Percentiles rank a stretch among this genome's conserved stretches.
phyloP scores from a whole-genome alignment of 2,888 invertebrate species.

The Merodon equestris region DNA sequence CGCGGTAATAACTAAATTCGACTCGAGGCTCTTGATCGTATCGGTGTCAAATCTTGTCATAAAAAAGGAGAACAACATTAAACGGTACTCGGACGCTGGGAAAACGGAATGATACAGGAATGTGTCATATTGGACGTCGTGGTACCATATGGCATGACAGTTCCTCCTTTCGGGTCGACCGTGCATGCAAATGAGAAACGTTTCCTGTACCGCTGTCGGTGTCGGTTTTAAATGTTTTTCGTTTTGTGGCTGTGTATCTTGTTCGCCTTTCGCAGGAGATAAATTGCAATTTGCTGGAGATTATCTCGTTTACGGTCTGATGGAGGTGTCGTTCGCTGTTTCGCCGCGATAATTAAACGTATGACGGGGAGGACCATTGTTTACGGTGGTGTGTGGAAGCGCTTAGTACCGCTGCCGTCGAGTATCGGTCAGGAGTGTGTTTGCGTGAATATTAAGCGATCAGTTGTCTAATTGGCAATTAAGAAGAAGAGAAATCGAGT shows the following conservation, averaged over 20 bases:
- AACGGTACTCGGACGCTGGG: too few species aligned
- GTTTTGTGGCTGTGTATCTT: slow-evolving; percentile 50
- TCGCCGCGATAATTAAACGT: slow-evolving; percentile 43
- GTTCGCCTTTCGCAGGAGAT: slow-evolving; percentile 55
- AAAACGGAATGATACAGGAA: neutral
- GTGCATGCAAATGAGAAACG: slow-evolving; percentile 57
- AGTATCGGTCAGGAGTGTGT: slow-evolving; percentile 5
- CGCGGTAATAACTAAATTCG: slow-evolving; percentile 44
- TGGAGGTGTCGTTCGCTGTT: slow-evolving; percentile 56
- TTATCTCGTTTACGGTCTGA: slow-evolving; percentile 61
- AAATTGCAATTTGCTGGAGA: slow-evolving; percentile 67
- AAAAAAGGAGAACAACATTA: too few species aligned
- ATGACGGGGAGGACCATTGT: slow-evolving; percentile 19
- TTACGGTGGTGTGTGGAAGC: slow-evolving; percentile 18
- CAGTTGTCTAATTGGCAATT: slow-evolving; percentile 32
- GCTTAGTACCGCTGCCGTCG: slow-evolving; percentile 8
- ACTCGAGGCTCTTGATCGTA: slow-evolving; percentile 45
- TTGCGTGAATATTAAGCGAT: slow-evolving; percentile 10
- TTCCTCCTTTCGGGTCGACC: slow-evolving; percentile 19
- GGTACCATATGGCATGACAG: slow-evolving; percentile 23
- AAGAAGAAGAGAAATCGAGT: slow-evolving; percentile 1
- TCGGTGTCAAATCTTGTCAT: slow-evolving; percentile 25
- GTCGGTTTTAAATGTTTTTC: slow-evolving; percentile 46
- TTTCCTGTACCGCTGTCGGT: slow-evolving; percentile 51
- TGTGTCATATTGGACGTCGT: slow-evolving; percentile 47